phyloP scores from a whole-genome alignment of 2,113 vertebrate species.

The Grammomys surdaster region DNA sequence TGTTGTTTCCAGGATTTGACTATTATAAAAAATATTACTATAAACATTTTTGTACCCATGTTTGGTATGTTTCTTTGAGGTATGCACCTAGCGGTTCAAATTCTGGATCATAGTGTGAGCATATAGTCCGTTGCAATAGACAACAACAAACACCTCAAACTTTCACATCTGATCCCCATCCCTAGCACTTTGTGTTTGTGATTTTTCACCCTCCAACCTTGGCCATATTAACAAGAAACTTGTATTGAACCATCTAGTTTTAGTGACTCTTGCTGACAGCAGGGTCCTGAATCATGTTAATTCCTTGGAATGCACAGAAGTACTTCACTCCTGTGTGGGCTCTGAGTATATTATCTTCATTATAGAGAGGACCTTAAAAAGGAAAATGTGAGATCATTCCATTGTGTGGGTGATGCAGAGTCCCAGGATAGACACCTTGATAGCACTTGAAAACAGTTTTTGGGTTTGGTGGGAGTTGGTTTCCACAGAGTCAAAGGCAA shows the following conservation, averaged over 20 bases:
- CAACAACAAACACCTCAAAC: background rate
- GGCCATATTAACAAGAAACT: background rate
- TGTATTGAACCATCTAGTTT: background rate
- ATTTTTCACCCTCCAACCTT: background rate
- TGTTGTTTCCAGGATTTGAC: constrained; percentile 37
- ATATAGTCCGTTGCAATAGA: background rate
- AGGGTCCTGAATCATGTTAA: background rate
- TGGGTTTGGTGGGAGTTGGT: background rate
- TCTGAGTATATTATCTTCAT: constrained; percentile 23
- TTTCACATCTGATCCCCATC: background rate
- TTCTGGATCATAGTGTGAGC: background rate
- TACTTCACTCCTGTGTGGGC: background rate
- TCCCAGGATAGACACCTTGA: background rate
- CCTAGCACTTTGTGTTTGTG: background rate
- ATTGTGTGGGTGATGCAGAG: background rate
- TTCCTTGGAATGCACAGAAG: background rate
- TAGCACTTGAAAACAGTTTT: constrained; percentile 10
- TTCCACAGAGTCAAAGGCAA: constrained; percentile 60
- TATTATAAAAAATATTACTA: constrained; percentile 14
- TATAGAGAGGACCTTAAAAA: background rate
- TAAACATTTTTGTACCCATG: background rate
- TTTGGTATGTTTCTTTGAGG: background rate
- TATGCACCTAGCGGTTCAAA: background rate
- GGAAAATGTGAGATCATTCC: background rate
- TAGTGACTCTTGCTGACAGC: background rate